Percentiles rank a stretch among this genome's conserved stretches.
These are phyloP conservation scores for Dynastes tityus DNA, from an alignment of 2,888 invertebrate species.

Conservation along the genomic window DNA sequence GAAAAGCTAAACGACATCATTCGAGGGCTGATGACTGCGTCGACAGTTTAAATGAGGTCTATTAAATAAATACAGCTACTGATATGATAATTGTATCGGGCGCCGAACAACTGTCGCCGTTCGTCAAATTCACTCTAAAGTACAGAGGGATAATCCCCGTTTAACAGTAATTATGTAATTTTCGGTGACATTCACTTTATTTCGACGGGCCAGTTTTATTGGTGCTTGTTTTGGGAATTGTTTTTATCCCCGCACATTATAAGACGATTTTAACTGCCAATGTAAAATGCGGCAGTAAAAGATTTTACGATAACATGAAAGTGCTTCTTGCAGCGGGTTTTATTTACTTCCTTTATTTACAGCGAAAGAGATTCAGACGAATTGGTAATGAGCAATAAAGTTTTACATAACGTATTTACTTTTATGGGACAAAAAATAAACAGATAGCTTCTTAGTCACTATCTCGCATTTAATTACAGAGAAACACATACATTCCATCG, in stretches of 20 bases:
- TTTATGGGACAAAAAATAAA: slow-evolving; percentile 10
- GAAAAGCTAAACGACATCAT: background rate
- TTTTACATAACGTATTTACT: slow-evolving; percentile 8
- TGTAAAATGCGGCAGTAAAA: slow-evolving; percentile 46
- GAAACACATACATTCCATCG: background rate
- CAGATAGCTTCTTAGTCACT: background rate
- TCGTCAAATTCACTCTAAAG: slow-evolving; percentile 49
- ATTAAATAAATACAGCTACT: slow-evolving; percentile 55
- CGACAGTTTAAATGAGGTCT: slow-evolving; percentile 49
- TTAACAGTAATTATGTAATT: slow-evolving; percentile 47
- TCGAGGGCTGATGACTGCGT: slow-evolving; percentile 14
- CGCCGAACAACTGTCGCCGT: slow-evolving; percentile 52
- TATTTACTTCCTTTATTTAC: slow-evolving; percentile 28
- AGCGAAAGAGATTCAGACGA: slow-evolving; percentile 15
- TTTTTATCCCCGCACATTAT: slow-evolving; percentile 42
- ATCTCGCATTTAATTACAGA: slow-evolving; percentile 1
- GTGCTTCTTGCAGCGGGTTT: slow-evolving; percentile 34
- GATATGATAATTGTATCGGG: slow-evolving; percentile 55
- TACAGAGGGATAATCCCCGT: slow-evolving; percentile 33
- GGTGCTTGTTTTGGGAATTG: slow-evolving; percentile 38
- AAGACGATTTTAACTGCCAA: slow-evolving; percentile 47
- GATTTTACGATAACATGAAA: slow-evolving; percentile 46
- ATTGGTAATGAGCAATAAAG: slow-evolving; percentile 8
- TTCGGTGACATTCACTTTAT: slow-evolving; percentile 41
- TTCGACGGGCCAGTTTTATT: slow-evolving; percentile 36